Evolutionary conservation across 2,888 invertebrate genomes (phyloP), one percentile per base, ranked within the genome.

Genomic region (Oxyscelio sp.): DNA sequence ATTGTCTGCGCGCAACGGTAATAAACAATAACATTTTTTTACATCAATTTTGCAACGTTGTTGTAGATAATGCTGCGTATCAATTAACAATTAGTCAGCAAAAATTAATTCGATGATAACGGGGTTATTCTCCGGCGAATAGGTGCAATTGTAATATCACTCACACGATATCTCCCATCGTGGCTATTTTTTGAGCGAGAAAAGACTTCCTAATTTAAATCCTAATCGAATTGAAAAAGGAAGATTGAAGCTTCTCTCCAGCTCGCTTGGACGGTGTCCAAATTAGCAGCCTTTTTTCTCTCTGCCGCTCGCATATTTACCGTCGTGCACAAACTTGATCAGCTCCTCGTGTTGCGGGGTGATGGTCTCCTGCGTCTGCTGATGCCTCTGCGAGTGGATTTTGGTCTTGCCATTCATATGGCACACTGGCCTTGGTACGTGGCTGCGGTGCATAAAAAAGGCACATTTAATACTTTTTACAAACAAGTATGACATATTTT

Each of bases 271-370:
- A 66, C 19, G 19, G 21, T 15, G 31, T 58, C 59, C 52, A 73
- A 54, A 73, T 54, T 50, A 19, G 43, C 15, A 22, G 22, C 21
- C 38, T 38, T 50, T 40, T 5, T 17, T 75, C 21, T 11, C 4
- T 19, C 31, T 15, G 3, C 40, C 71, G 70, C 2, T 5, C 66
- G 45, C 48, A 68, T 83, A 91, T 92, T 96, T 95, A 98, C 98
- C 97, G 94, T 97, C 97, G 94, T 97, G 96, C 91, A 98, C 97
- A 94, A 96, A 98, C 95, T 96, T 96, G 91, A 98, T 97, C 88
- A 98, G 96, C 95, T 98, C 98, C 92, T 98, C 97, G 92, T 98
- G 98, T 91, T 98, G 97, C 73, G 97, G 98, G 79, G 96, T 96
- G 85, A 96, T 95, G 61, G 94, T 94, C 92, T 96, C 96, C 87